phyloP scores from a whole-genome alignment of 2,113 vertebrate species.

The Prunella himalayana region DNA sequence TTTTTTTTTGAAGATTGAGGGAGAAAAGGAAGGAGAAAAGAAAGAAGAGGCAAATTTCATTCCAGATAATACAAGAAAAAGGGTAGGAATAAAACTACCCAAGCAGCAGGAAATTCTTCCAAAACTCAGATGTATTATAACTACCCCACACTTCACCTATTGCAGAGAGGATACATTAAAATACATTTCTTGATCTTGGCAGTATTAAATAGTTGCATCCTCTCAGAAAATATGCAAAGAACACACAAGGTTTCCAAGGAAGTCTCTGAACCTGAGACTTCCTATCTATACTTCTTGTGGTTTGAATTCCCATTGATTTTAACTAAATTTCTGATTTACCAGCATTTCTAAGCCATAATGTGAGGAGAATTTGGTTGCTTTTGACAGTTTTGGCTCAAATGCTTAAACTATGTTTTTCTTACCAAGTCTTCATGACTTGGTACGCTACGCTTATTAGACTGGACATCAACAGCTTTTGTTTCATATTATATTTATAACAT shows the following conservation, averaged over 20 bases:
- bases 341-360: background rate
- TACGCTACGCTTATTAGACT: background rate
- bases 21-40: background rate
- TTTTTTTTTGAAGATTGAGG: rapidly evolving
- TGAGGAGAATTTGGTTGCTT: background rate
- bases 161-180: background rate
- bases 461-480: background rate
- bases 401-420: background rate
- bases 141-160: background rate
- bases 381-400: background rate
- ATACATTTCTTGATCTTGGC: background rate
- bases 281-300: background rate
- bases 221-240: background rate
- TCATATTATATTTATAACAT: background rate
- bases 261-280: background rate
- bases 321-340: background rate
- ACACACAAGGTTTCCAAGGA: background rate
- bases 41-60: background rate
- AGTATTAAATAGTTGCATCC: background rate
- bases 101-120: background rate
- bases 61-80: background rate
- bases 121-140: background rate
- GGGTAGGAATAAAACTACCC: background rate
- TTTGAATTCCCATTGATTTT: background rate
- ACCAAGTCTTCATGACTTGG: background rate